Base-by-base conservation (phyloP, 2,888 invertebrate species). In the Plusia festucae region DNA sequence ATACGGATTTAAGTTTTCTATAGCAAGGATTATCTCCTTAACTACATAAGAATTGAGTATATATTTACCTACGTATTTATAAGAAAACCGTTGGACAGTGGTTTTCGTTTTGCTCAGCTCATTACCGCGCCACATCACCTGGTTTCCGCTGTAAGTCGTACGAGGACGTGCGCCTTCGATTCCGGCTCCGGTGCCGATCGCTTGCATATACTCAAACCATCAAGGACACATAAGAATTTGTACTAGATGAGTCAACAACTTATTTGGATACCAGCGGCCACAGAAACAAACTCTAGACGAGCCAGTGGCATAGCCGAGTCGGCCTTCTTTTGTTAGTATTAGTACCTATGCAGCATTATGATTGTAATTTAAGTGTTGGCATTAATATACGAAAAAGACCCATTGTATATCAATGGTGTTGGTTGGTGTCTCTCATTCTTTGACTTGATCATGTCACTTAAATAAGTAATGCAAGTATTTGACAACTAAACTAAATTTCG, bases 191-290 rank as follows among this genome's bases (percentile, higher is more conserved):
- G 61, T 66, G 44, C 61, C 59, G 76, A 71, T 76, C 61, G 61
- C 58, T 56, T 56, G 51, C 56, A 65, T 71, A 61, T 58, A 76
- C 65, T 70, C 65, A 73, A 76, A 65, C 60, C 60, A 71, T 65
- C 72, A 73, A 76, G 76, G 72, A 57, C 65, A 55, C 58, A 18
- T 58, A 27, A 9, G 20, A 22, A 30, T 49, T 18, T 32, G 57
- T 40, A 52, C 58, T 51, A 56, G 53, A 65, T 70, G 49, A 61
- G 55, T 70, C 71, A 59, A 44, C 1, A 57, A 49, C 68, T 15
- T n/a, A 54, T 15, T 40, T 40, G 40, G n/a, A 18, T 32, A 16
- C 11, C 16, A 60, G 1, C 13, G n/a, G n/a, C n/a, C n/a, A n/a
- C n/a, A n/a, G n/a, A n/a, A n/a, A n/a, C n/a, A n/a, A n/a, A n/a